Evolutionary conservation across 2,113 vertebrate species (phyloP).

Genomic region (Tachuris rubrigastra): DNA sequence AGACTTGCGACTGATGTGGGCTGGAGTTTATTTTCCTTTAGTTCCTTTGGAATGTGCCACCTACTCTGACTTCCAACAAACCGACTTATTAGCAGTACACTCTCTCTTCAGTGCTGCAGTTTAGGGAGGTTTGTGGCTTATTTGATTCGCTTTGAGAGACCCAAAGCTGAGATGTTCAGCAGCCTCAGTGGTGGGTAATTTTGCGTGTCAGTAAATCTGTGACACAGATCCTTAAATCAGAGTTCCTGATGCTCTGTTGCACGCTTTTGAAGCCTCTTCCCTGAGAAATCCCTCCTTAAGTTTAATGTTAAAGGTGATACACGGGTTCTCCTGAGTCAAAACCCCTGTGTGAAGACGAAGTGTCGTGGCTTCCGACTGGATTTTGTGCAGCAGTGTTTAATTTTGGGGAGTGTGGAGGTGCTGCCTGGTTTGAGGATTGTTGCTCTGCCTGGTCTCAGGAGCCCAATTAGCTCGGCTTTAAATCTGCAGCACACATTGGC

Average conservation of each 20-base stretch:
- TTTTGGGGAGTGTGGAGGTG: neutral
- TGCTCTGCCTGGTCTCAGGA: neutral
- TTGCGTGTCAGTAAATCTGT: neutral
- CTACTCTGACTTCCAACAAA: neutral
- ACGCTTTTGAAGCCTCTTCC: neutral
- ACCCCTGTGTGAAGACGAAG: fast-evolving
- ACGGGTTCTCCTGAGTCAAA: neutral
- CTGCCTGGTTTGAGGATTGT: neutral
- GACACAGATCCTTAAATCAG: neutral
- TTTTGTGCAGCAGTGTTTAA: neutral
- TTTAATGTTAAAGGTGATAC: neutral
- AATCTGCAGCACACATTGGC: neutral
- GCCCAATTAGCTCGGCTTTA: neutral
- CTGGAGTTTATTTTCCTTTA: conserved; percentile 4
- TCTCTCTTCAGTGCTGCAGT: neutral
- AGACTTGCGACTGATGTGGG: neutral
- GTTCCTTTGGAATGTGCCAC: neutral
- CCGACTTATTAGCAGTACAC: neutral
- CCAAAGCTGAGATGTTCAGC: neutral
- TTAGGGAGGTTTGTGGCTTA: neutral
- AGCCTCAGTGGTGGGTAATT: neutral
- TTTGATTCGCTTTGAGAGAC: neutral
- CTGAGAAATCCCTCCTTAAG: neutral
- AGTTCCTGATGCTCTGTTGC: neutral
- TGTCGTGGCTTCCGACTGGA: neutral